Conservation (phyloP, 1,140 invertebrate genomes). For the Himalopsyche phryganea region DNA sequence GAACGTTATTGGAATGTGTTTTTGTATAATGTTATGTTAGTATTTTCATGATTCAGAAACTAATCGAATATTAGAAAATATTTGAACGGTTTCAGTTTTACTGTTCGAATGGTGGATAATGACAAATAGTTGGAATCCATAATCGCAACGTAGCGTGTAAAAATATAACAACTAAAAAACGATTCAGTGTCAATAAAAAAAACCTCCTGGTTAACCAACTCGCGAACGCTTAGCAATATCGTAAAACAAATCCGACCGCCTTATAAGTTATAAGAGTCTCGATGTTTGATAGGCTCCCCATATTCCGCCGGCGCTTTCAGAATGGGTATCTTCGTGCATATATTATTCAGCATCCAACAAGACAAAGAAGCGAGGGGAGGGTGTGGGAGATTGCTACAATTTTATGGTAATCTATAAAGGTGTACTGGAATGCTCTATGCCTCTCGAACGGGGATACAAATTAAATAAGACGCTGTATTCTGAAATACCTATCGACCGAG, state of each 20-base stretch:
- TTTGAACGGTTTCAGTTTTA: no score
- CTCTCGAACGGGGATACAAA: no score
- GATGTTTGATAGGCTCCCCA: conserved; percentile 14
- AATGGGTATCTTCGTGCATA: background rate
- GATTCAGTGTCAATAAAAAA: no score
- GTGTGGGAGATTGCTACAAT: conserved; percentile 3
- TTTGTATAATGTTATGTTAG: no score
- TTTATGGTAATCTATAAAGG: conserved; percentile 18
- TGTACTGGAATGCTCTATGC: no score
- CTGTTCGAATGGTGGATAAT: no score
- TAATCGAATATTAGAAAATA: no score
- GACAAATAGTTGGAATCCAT: no score
- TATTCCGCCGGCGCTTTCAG: conserved; percentile 8
- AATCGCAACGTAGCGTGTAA: no score
- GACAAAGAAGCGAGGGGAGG: conserved; percentile 1
- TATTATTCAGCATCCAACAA: background rate
- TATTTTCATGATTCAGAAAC: no score
- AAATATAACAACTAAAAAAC: no score
- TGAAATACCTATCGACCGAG: conserved; percentile 2
- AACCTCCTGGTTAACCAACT: background rate
- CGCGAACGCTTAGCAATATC: conserved; percentile 20
- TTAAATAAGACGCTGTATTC: background rate
- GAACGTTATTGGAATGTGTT: no score
- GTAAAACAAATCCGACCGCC: conserved; percentile 24
- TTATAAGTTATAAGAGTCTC: conserved; percentile 12